Conservation (phyloP, 2,797 vertebrate genomes). For the Austrolebias charrua region DNA sequence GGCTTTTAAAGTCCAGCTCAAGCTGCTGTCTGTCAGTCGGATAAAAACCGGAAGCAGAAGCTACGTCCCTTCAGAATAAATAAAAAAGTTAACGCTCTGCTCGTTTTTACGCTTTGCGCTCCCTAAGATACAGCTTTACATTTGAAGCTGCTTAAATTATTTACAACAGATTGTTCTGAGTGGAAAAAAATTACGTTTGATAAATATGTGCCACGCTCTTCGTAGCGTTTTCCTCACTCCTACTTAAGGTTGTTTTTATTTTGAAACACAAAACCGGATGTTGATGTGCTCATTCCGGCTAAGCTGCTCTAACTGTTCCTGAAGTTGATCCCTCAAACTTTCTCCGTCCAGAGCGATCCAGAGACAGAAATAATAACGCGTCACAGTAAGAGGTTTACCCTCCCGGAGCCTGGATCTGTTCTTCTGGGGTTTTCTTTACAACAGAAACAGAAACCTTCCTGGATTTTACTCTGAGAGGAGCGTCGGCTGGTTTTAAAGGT, state of each 20-base stretch:
- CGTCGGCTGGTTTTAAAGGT: conserved; percentile 35
- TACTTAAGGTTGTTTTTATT: conserved; percentile 14
- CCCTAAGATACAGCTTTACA: too few relatives aligned
- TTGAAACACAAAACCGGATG: conserved; percentile 19
- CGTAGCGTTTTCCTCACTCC: not conserved
- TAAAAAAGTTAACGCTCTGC: not conserved
- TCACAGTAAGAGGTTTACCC: conserved; percentile 68
- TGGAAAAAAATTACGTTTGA: too few relatives aligned
- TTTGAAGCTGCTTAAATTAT: too few relatives aligned
- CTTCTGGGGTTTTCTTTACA: conserved; percentile 29
- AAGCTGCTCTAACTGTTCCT: not conserved
- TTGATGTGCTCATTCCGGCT: rapidly evolving
- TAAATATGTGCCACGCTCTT: too few relatives aligned
- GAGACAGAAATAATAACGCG: conserved; percentile 9
- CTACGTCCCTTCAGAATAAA: not conserved
- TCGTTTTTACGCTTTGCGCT: too few relatives aligned
- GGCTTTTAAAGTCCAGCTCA: not conserved
- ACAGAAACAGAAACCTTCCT: not conserved
- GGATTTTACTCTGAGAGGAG: not conserved
- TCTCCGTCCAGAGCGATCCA: conserved; percentile 30
- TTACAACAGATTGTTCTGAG: too few relatives aligned
- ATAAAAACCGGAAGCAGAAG: not conserved
- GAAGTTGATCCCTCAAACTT: conserved; percentile 24
- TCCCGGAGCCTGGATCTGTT: not conserved
- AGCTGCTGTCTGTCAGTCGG: too few relatives aligned